These are phyloP conservation scores for Neuroscelio doddi DNA, from an alignment of 2,888 invertebrate species.

Conservation along the genomic window DNA sequence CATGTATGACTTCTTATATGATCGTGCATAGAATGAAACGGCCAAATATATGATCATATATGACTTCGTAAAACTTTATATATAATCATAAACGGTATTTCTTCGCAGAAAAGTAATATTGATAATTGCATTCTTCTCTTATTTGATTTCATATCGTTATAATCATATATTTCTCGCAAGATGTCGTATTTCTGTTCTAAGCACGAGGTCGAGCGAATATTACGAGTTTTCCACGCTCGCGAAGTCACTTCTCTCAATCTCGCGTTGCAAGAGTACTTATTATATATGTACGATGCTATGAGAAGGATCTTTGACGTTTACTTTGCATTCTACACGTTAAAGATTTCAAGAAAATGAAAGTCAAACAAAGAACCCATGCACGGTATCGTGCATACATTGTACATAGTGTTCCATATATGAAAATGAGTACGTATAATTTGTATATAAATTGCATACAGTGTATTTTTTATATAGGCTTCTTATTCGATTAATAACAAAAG, in stretches of 20 bases:
- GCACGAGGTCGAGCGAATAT: constrained; percentile 29
- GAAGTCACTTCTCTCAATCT: constrained; percentile 34
- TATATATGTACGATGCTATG: background rate
- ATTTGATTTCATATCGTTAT: constrained; percentile 30
- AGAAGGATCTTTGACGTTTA: constrained; percentile 3
- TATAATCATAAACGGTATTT: no score
- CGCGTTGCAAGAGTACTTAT: constrained; percentile 4
- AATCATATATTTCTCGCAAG: constrained; percentile 32
- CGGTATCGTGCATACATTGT: no score
- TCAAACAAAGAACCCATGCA: no score
- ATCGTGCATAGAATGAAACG: constrained; percentile 28
- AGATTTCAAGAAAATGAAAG: background rate
- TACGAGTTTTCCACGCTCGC: constrained; percentile 39
- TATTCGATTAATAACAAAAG: no score
- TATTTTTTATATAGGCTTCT: no score
- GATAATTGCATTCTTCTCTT: constrained; percentile 8
- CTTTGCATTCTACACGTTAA: background rate
- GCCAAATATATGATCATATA: constrained; percentile 28
- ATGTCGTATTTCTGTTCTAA: constrained; percentile 32
- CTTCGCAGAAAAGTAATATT: no score
- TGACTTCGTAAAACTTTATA: no score
- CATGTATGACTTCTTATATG: no score
- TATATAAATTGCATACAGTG: no score
- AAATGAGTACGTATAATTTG: no score
- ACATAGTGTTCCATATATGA: no score